Evolutionary conservation across 2,888 invertebrate species (phyloP).

Genomic region (Drosophila ezoana): DNA sequence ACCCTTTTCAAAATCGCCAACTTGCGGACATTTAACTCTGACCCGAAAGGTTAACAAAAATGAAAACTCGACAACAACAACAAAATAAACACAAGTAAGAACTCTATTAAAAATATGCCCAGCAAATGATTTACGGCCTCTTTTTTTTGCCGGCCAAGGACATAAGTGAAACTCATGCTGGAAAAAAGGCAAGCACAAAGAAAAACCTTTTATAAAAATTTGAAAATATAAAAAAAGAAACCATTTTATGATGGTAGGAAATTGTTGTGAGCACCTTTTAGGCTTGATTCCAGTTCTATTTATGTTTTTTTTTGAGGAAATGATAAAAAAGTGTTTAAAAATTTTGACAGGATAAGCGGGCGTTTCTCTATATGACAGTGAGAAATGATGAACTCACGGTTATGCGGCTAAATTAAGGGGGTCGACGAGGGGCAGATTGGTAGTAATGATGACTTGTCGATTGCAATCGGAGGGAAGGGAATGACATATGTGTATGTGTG

Average conservation of each 20-base stretch:
- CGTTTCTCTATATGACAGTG: constrained; percentile 49
- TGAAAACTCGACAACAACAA: constrained; percentile 10
- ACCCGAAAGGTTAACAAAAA: constrained; percentile 24
- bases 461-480: constrained; percentile 24
- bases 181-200: constrained; percentile 19
- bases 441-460: constrained; percentile 48
- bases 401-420: constrained; percentile 22
- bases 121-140: constrained; percentile 74
- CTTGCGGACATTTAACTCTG: constrained; percentile 54
- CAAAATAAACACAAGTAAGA: constrained; percentile 58
- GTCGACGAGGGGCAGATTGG: background rate
- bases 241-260: constrained; percentile 68
- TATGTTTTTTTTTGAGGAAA: constrained; percentile 21
- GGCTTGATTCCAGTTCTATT: constrained; percentile 19
- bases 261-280: constrained; percentile 62
- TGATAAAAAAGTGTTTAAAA: constrained; percentile 65
- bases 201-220: constrained; percentile 22
- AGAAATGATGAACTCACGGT: constrained; percentile 62
- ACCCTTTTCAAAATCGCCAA: constrained; percentile 71
- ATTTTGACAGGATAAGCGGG: constrained; percentile 76
- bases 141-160: constrained; percentile 49
- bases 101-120: constrained; percentile 79
- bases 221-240: constrained; percentile 33
- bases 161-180: constrained; percentile 64
- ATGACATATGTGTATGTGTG: background rate